phyloP scores from a whole-genome alignment of 2,113 vertebrate species.

The Leucoraja erinaceus region DNA sequence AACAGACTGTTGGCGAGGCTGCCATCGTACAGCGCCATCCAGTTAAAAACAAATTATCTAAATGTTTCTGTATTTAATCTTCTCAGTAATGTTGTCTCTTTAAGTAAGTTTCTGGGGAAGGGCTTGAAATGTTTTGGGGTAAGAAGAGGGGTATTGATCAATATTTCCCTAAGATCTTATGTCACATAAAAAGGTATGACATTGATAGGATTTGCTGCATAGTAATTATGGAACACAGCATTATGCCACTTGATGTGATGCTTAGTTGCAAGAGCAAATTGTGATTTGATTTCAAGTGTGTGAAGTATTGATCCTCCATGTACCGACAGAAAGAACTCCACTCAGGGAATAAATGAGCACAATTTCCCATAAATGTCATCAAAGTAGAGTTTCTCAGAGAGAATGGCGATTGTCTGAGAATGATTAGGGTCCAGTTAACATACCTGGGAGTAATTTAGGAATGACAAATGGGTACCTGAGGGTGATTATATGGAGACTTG shows the following conservation, averaged over 20 bases:
- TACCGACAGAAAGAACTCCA: neutral
- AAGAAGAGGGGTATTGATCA: neutral
- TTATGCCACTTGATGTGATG: neutral
- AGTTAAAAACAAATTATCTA: neutral
- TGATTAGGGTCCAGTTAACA: slow-evolving; percentile 1
- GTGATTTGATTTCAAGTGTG: neutral
- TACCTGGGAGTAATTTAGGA: slow-evolving; percentile 1
- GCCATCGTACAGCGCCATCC: no score
- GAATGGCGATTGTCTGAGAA: neutral
- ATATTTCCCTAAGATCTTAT: neutral
- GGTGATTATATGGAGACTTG: neutral
- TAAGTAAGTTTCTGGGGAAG: neutral
- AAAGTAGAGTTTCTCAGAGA: neutral
- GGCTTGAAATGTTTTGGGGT: neutral
- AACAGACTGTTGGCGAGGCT: no score
- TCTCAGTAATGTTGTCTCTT: no score
- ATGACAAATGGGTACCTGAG: slow-evolving; percentile 16
- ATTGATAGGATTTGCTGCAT: no score
- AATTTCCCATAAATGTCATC: neutral
- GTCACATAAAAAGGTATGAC: no score
- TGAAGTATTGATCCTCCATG: neutral
- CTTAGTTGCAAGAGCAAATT: neutral
- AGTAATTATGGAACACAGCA: neutral
- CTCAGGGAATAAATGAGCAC: neutral
- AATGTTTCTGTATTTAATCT: neutral